A percentile compares a stretch with the other conserved stretches of the same genome.
Evolutionary conservation across 2,888 invertebrate genomes (phyloP).

Genomic region (Nephrotoma guestfalica): DNA sequence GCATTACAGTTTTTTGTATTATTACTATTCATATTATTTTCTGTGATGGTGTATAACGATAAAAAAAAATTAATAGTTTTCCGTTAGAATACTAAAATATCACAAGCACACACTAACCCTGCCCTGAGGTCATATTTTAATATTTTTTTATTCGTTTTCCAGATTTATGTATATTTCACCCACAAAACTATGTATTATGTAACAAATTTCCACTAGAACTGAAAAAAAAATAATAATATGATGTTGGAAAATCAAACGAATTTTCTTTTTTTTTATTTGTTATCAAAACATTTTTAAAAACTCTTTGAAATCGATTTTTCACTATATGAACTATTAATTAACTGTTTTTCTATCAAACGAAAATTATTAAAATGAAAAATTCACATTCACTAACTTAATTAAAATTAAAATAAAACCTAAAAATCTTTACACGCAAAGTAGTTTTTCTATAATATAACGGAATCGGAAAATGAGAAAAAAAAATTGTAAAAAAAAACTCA

Average conservation of each 20-base stretch:
- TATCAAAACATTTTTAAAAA: neutral
- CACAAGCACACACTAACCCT: conserved; percentile 27
- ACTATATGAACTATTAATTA: neutral
- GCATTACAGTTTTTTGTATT: conserved; percentile 11
- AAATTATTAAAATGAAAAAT: neutral
- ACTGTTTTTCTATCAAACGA: neutral
- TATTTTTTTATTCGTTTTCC: conserved; percentile 9
- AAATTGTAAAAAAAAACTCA: neutral
- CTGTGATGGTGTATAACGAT: conserved; percentile 22
- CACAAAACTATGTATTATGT: neutral
- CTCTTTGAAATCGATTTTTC: neutral
- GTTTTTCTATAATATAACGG: neutral
- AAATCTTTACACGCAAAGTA: neutral
- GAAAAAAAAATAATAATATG: neutral
- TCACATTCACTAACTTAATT: neutral
- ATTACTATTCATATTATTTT: conserved; percentile 33
- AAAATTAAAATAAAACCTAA: neutral
- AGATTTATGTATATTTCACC: neutral
- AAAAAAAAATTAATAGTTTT: neutral
- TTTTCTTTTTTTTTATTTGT: neutral
- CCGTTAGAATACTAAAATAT: conserved; percentile 6
- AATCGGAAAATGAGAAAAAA: neutral
- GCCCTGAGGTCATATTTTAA: conserved; percentile 23
- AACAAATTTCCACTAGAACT: neutral
- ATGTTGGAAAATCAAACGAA: neutral